Percentiles rank a stretch among this genome's conserved stretches.
These are phyloP conservation scores for Epistrophe eligans DNA, from an alignment of 2,888 invertebrate species.

Conservation along the genomic window DNA sequence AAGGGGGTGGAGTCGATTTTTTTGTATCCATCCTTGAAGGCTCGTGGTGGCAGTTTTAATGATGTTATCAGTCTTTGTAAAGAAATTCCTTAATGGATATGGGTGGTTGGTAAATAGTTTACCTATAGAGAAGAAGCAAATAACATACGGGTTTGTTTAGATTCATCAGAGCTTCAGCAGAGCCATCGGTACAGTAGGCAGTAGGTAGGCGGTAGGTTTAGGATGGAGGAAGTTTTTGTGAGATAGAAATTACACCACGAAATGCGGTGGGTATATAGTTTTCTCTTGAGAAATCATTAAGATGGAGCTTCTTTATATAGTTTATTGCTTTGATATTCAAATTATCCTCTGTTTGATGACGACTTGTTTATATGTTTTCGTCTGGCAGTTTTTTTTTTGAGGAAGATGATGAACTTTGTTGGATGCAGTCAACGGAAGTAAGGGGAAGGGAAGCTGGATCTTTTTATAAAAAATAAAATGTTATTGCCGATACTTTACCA, in stretches of 20 bases:
- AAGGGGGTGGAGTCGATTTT: neutral
- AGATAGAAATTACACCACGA: constrained; percentile 40
- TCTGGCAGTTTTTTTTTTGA: neutral
- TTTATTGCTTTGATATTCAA: constrained; percentile 56
- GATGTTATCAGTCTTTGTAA: constrained; percentile 40
- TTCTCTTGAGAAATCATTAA: constrained; percentile 57
- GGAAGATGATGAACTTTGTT: neutral
- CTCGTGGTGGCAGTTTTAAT: constrained; percentile 48
- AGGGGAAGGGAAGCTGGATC: neutral
- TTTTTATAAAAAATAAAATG: neutral
- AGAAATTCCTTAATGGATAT: constrained; percentile 49
- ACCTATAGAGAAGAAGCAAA: constrained; percentile 14
- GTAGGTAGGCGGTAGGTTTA: too few relatives aligned
- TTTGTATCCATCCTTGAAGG: constrained; percentile 13
- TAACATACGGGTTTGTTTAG: constrained; percentile 40
- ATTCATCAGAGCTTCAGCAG: neutral
- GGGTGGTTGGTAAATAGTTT: constrained; percentile 65
- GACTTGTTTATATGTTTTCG: constrained; percentile 32
- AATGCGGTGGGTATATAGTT: constrained; percentile 6
- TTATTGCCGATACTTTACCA: too few relatives aligned
- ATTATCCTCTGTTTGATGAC: constrained; percentile 46
- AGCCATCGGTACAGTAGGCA: neutral
- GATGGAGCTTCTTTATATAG: constrained; percentile 42
- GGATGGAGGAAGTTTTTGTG: neutral
- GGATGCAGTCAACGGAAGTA: neutral